Conservation (phyloP, 2,797 vertebrate species). For the Sorex maritimensis region DNA sequence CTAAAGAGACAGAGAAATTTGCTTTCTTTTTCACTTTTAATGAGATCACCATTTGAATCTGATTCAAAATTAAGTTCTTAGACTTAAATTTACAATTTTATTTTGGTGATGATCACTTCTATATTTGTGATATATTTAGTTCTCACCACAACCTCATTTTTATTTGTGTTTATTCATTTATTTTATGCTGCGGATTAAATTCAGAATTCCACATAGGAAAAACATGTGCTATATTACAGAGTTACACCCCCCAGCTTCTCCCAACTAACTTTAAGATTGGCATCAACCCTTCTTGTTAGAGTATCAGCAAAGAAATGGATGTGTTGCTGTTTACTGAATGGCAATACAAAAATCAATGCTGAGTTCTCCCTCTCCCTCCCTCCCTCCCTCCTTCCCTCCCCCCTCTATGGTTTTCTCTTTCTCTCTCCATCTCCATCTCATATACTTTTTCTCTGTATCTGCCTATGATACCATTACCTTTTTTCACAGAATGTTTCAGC, state of each 20-base stretch:
- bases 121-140: background rate
- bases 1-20: background rate
- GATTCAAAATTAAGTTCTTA: background rate
- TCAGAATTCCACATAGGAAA: too few relatives aligned
- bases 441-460: background rate
- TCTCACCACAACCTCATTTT: background rate
- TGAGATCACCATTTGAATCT: background rate
- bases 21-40: background rate
- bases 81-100: background rate
- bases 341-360: too few relatives aligned
- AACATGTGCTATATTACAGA: too few relatives aligned
- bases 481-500: background rate
- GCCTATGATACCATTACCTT: background rate
- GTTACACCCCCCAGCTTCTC: too few relatives aligned
- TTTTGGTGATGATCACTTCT: background rate
- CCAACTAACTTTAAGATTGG: background rate
- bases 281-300: background rate
- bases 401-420: too few relatives aligned
- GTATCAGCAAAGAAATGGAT: background rate
- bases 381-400: too few relatives aligned
- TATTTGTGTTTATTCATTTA: too few relatives aligned
- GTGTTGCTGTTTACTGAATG: background rate
- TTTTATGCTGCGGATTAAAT: too few relatives aligned
- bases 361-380: too few relatives aligned
- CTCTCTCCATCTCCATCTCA: background rate